Evolutionary conservation across 1,140 invertebrate genomes (phyloP), one percentile per base, ranked within the genome.

Genomic region (Drosophila triauraria): DNA sequence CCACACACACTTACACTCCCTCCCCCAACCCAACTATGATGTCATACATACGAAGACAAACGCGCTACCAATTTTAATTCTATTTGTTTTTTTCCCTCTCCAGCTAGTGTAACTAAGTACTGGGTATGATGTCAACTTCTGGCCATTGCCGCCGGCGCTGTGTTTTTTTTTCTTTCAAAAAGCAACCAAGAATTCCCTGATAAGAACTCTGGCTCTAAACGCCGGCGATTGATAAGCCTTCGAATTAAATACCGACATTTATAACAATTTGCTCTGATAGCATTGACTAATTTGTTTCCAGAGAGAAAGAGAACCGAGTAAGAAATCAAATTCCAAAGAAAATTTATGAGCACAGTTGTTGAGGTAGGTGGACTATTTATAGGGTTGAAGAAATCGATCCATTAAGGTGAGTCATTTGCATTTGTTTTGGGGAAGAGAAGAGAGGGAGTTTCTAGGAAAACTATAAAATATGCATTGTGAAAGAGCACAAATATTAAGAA

Each of bases 1-100:
- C 32, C 48, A 64, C 42, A 70, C 9, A 20, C 20, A 40, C 30
- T 32, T 59, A 23, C 48, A 62, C 23, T 30, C 43, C 62, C 48
- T 47, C 76, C 32, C 57, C 40, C 46, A 51, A 63, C 57, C 40
- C 46, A 62, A 78, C 75, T 63, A 78, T 78, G 75, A 78, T 78
- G 75, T 78, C 75, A 78, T 78, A 63, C 75, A 78, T 78, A 63
- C 51, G 17, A 42, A 77, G 48, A 53, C 62, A 50, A 48, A 70
- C 65, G 75, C 75, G 65, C 67, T 78, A 63, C 75, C 75, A 78
- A 78, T 78, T 78, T 78, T 70, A 78, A 78, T 78, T 78, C 47
- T 78, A 58, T 78, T 78, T 78, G 57, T 48, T 76, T 67, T 63
- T 20, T 40, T 63, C 40, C 20, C 51, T 56, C 38, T 56, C 38